phyloP scores from a whole-genome alignment of 2,113 vertebrate species.

The Daphoenositta chrysoptera region DNA sequence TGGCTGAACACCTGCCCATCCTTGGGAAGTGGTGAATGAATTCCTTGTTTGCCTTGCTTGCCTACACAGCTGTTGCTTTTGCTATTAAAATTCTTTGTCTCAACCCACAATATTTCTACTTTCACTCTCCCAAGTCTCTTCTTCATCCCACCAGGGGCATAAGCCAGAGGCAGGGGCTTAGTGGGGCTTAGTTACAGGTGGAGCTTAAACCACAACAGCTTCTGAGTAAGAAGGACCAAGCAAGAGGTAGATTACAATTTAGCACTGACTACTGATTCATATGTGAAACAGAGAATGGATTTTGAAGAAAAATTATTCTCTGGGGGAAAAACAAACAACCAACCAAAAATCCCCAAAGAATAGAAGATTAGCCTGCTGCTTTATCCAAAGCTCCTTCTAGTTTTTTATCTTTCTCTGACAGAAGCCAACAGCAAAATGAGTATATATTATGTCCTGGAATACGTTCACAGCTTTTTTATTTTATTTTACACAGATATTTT shows the following conservation, averaged over 20 bases:
- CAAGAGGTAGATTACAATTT: not conserved
- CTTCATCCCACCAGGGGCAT: rapidly evolving
- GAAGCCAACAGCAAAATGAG: not conserved
- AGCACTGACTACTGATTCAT: not conserved
- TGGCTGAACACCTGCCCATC: not conserved
- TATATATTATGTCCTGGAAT: not conserved
- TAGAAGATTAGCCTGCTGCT: not conserved
- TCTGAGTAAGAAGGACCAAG: not conserved
- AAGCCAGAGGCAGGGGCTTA: not conserved
- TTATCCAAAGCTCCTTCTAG: not conserved
- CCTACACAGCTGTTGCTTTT: not conserved
- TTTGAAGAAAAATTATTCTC: not conserved
- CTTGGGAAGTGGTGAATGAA: not conserved
- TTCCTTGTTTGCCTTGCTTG: not conserved
- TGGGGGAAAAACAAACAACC: not conserved
- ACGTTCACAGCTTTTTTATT: not conserved
- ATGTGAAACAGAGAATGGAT: not conserved
- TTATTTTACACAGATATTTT: not conserved
- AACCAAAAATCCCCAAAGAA: too few species aligned
- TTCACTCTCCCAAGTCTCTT: not conserved
- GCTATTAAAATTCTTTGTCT: not conserved
- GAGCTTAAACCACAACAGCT: not conserved
- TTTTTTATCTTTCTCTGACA: not conserved
- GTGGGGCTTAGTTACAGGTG: not conserved
- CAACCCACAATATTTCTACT: not conserved